Evolutionary conservation across 2,797 vertebrate genomes (phyloP).

Genomic region (Coranthus polyacanthus): DNA sequence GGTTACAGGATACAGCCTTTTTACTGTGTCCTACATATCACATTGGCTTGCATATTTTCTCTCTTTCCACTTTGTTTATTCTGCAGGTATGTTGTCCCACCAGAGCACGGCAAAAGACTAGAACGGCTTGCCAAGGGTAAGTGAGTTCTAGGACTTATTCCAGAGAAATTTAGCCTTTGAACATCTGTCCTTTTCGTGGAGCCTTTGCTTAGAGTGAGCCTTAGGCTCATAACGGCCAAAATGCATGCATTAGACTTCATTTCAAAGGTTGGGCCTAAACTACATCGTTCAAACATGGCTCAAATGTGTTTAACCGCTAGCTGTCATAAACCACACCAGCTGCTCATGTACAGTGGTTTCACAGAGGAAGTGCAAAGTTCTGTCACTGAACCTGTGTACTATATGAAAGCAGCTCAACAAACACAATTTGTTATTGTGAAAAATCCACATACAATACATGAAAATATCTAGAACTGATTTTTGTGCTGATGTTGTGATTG

Average conservation of each 20-base stretch:
- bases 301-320: not conserved
- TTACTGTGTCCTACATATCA: not conserved
- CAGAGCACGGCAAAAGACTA: constrained; percentile 94
- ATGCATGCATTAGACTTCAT: no score
- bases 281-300: no score
- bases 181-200: no score
- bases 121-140: constrained; percentile 97
- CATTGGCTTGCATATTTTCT: not conserved
- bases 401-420: not conserved
- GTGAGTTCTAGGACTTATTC: not conserved
- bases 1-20: no score
- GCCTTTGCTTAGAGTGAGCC: no score
- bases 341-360: not conserved
- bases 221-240: no score
- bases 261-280: no score
- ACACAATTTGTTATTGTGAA: no score
- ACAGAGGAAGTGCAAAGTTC: constrained; percentile 10
- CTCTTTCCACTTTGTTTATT: constrained; percentile 7
- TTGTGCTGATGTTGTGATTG: not conserved
- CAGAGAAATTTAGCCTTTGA: not conserved
- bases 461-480: not conserved
- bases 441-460: not conserved
- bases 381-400: not conserved
- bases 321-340: not conserved
- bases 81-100: constrained; percentile 94